Evolutionary conservation across 2,113 vertebrate species (phyloP).

Genomic region (Hiodon alosoides): DNA sequence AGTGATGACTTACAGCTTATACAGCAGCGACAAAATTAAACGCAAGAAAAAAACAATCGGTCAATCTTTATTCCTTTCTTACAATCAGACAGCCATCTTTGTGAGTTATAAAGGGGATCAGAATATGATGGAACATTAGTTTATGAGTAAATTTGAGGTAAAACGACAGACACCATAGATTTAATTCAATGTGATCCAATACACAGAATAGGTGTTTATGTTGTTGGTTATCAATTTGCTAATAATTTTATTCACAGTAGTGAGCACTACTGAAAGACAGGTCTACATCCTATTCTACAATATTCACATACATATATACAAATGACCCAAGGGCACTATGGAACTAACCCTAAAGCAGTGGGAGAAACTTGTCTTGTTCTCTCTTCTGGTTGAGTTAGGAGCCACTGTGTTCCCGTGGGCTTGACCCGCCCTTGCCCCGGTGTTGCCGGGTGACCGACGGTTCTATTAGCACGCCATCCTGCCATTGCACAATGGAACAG

Average conservation of each 20-base stretch:
- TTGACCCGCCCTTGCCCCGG: neutral
- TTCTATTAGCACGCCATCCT: slow-evolving; percentile 43
- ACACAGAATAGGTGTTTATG: too few species aligned
- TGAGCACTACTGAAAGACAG: too few species aligned
- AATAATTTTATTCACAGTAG: too few species aligned
- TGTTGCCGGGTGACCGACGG: slow-evolving; percentile 15
- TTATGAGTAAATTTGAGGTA: too few species aligned
- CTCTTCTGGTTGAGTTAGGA: neutral
- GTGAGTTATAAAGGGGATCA: too few species aligned
- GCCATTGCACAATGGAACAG: slow-evolving; percentile 39
- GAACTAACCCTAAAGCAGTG: neutral
- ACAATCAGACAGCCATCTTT: too few species aligned
- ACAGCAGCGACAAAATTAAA: neutral
- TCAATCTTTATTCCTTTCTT: too few species aligned
- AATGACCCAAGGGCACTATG: neutral
- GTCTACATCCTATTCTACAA: neutral
- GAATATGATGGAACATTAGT: too few species aligned
- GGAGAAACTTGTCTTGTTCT: neutral
- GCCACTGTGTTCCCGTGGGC: neutral
- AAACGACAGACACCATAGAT: too few species aligned
- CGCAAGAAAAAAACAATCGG: too few species aligned
- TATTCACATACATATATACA: neutral
- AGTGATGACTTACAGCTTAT: neutral
- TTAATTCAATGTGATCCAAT: too few species aligned
- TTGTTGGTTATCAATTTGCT: too few species aligned